Conservation (phyloP, 2,113 vertebrate genomes). For the Morone saxatilis region DNA sequence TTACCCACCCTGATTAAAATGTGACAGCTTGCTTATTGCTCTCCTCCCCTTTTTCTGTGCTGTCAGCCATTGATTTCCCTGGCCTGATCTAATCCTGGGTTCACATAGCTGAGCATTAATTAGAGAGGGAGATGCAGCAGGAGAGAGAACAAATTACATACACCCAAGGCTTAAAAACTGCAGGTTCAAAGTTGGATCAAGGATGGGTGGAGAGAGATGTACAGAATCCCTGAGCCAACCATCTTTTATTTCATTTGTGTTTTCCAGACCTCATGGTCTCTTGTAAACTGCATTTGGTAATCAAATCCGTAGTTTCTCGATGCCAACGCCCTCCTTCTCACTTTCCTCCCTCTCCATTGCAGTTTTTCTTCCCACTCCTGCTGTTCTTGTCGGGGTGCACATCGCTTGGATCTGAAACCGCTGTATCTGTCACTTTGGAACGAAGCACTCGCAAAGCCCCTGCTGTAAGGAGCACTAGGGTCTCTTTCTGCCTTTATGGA, state of each 20-base stretch:
- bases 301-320: constrained; percentile 40
- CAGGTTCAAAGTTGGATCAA: constrained; percentile 65
- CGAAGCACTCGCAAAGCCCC: constrained; percentile 44
- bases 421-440: constrained; percentile 64
- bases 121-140: constrained; percentile 61
- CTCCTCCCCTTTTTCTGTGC: constrained; percentile 38
- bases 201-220: constrained; percentile 19
- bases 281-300: constrained; percentile 56
- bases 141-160: constrained; percentile 23
- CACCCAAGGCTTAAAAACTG: constrained; percentile 53
- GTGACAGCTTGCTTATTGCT: constrained; percentile 66
- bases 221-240: constrained; percentile 46
- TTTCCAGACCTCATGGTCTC: constrained; percentile 40
- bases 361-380: constrained; percentile 31
- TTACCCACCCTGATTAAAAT: constrained; percentile 69
- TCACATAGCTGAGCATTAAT: constrained; percentile 79
- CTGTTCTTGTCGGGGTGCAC: constrained; percentile 18
- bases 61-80: constrained; percentile 78
- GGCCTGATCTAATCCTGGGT: constrained; percentile 78
- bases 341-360: constrained; percentile 24
- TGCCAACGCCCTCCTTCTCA: constrained; percentile 27
- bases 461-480: constrained; percentile 53
- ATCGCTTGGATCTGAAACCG: constrained; percentile 57
- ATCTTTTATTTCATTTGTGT: constrained; percentile 51
- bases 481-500: constrained; percentile 69